Conservation (phyloP, 2,797 vertebrate species). For the Eulemur coronatus region DNA sequence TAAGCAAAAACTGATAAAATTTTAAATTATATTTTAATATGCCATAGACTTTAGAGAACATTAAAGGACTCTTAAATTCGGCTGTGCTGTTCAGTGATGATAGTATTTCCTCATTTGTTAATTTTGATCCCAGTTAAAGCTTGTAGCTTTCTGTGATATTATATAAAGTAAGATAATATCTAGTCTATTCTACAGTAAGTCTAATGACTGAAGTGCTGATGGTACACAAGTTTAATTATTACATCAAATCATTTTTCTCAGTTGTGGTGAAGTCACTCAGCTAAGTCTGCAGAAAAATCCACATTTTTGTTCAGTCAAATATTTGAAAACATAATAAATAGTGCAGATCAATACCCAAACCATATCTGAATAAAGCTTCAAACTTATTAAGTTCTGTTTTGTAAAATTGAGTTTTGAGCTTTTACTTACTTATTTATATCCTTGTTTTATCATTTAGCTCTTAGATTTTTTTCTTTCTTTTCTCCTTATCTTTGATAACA, state of each 20-base stretch:
- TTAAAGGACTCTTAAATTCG: background rate
- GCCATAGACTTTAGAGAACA: background rate
- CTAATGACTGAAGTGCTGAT: background rate
- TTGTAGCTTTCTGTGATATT: background rate
- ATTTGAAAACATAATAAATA: constrained; percentile 79
- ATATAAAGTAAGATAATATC: background rate
- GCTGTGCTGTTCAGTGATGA: background rate
- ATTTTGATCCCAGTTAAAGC: background rate
- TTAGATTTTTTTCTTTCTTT: background rate
- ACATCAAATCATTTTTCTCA: constrained; percentile 71
- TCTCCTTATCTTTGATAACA: constrained; percentile 18
- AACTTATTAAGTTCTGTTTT: constrained; percentile 77
- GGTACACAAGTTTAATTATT: constrained; percentile 40
- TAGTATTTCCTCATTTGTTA: background rate
- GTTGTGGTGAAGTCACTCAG: constrained; percentile 62
- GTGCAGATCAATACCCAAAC: constrained; percentile 73
- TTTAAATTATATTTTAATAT: background rate
- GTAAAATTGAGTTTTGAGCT: constrained; percentile 72
- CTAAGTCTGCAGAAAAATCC: constrained; percentile 74
- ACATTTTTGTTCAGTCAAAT: constrained; percentile 79
- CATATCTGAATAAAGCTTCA: constrained; percentile 79
- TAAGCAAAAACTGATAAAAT: background rate
- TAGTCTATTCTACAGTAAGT: background rate
- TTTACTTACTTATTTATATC: constrained; percentile 55
- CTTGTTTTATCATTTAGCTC: constrained; percentile 40